These are phyloP conservation scores for Phenacoccus solenopsis DNA, from an alignment of 1,140 invertebrate species.

Conservation along the genomic window DNA sequence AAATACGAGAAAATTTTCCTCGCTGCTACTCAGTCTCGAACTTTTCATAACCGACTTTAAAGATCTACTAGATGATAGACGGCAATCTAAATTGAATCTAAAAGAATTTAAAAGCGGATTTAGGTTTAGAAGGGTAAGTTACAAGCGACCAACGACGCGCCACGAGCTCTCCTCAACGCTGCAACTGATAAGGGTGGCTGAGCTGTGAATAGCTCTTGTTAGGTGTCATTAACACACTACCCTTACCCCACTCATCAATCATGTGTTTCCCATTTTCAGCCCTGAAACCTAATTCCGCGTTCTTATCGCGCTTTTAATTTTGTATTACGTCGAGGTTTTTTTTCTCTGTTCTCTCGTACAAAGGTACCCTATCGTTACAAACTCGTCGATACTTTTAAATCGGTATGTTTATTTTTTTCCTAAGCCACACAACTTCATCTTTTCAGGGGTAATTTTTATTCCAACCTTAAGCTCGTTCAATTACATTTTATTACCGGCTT, in stretches of 20 bases:
- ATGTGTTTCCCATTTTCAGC: slow-evolving; percentile 4
- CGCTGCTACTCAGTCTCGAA: no score
- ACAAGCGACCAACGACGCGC: background rate
- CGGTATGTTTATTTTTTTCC: background rate
- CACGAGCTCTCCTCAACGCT: background rate
- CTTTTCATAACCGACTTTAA: no score
- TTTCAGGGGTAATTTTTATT: no score
- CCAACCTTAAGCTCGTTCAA: no score
- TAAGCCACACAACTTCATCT: no score
- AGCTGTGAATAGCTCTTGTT: slow-evolving; percentile 13
- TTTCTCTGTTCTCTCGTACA: background rate
- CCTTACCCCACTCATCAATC: slow-evolving; percentile 12
- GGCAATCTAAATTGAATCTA: slow-evolving; percentile 11
- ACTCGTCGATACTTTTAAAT: no score
- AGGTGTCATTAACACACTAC: slow-evolving; percentile 12
- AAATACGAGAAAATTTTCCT: no score
- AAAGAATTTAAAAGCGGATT: slow-evolving; percentile 15
- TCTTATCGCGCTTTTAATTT: background rate
- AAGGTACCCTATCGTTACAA: background rate
- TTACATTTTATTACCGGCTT: no score
- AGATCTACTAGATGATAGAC: background rate
- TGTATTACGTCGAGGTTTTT: background rate
- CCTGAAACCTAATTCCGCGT: background rate
- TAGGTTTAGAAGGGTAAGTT: slow-evolving; percentile 8
- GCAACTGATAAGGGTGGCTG: background rate